Evolutionary conservation across 2,888 invertebrate genomes (phyloP).

Genomic region (Metacarcinus magister): DNA sequence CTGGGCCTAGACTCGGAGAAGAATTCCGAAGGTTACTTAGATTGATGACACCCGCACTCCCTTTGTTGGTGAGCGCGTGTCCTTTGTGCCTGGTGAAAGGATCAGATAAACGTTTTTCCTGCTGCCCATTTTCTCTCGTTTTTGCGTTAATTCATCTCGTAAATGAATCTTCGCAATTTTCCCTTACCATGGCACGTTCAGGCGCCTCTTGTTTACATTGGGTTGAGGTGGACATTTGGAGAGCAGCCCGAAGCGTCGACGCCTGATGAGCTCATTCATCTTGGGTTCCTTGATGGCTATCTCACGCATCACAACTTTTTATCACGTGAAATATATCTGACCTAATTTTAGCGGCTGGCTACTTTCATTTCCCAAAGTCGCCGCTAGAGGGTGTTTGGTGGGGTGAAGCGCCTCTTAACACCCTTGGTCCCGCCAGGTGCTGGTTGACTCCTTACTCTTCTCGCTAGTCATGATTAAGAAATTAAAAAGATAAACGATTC

Average conservation of each 20-base stretch:
- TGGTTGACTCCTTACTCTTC: neutral
- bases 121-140: neutral
- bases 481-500: neutral
- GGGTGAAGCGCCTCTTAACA: neutral
- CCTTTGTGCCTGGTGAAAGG: conserved; percentile 34
- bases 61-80: conserved; percentile 10
- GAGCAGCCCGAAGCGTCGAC: conserved; percentile 16
- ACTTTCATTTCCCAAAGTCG: neutral
- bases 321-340: conserved; percentile 43
- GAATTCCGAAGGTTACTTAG: neutral
- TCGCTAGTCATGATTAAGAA: neutral
- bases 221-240: neutral
- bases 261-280: conserved; percentile 39
- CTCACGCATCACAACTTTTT: conserved; percentile 56
- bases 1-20: neutral
- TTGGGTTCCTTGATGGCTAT: conserved; percentile 56
- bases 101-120: conserved; percentile 10
- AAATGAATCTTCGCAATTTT: conserved; percentile 5
- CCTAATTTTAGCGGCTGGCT: conserved; percentile 32
- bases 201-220: neutral
- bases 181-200: neutral
- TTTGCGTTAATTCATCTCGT: conserved; percentile 28
- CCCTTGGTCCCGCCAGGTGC: neutral
- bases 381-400: conserved; percentile 18
- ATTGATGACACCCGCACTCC: neutral